Evolutionary conservation across 2,797 vertebrate genomes (phyloP), one percentile per base, ranked within the genome.

Genomic region (Enteromius argenteus): DNA sequence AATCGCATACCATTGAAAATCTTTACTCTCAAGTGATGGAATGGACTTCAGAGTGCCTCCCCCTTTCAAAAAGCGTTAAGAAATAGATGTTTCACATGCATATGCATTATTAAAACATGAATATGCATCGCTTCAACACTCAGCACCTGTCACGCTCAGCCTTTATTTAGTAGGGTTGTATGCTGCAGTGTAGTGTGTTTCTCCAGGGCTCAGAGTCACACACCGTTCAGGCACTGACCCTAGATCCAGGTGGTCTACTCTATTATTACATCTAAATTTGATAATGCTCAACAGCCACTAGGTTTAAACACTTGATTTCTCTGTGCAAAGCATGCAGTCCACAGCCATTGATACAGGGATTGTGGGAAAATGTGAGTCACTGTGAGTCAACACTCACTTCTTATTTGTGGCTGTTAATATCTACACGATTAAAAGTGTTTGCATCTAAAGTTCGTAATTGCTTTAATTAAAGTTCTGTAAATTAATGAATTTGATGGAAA

Each of bases 241-340:
- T 46, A 74, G 51, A 83, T 67, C 21, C 56, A 23, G 30, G 56
- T 58, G 53, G 49, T 62, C 69, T 37, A 32, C 53, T 81, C 83
- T 78, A 75, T 86, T 87, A 84, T 82, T 23, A 53, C 82, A 83
- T 87, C 82, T 74, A 83, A 85, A 89, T 87, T 87, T 90, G 17
- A 85, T 87, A 79, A 79, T 58, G 77, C 37, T 85, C 23, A 58
- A 84, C 69, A 32, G 23, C 46, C 68, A 79, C 77, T 69, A 15
- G 39, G 21, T 71, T 79, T 76, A 76, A 84, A 84, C 17, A 1
- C 21, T 44, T 75, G 27, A 46, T 62, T 53, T 73, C 6, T 85
- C 30, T 69, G 23, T 76, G 19, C 42, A 14, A 35, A 35, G 42
- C n/a, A 46, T 21, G 39, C 32, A 75, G 44, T 44, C 46, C 23